Evolutionary conservation across 1,140 invertebrate species (phyloP).

Genomic region (silkworm (Bombyx mori)): ASM3026992v2 NC_085111.1:5036501-5037000

Average conservation of each 20-base stretch:
- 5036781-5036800: constrained; percentile 40
- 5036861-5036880: constrained; percentile 55
- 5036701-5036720: constrained; percentile 28
- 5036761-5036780: constrained; percentile 1
- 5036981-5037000: constrained; percentile 34
- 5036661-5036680: constrained; percentile 37
- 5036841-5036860: constrained; percentile 57
- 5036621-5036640: constrained; percentile 29
- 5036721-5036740: constrained; percentile 24
- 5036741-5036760: constrained; percentile 9
- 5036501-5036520: constrained; percentile 38
- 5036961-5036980: constrained; percentile 50
- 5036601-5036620: constrained; percentile 32
- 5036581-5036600: constrained; percentile 38
- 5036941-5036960: constrained; percentile 61
- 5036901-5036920: constrained; percentile 56
- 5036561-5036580: constrained; percentile 33
- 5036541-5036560: constrained; percentile 40
- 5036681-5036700: constrained; percentile 26
- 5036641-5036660: constrained; percentile 31
- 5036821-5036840: constrained; percentile 32
- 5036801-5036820: constrained; percentile 32
- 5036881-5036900: constrained; percentile 48
- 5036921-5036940: constrained; percentile 49
- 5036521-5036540: constrained; percentile 23